A percentile compares a stretch with the other conserved stretches of the same genome.
Conservation (phyloP, 2,113 vertebrate species). For the Perca flavescens region DNA sequence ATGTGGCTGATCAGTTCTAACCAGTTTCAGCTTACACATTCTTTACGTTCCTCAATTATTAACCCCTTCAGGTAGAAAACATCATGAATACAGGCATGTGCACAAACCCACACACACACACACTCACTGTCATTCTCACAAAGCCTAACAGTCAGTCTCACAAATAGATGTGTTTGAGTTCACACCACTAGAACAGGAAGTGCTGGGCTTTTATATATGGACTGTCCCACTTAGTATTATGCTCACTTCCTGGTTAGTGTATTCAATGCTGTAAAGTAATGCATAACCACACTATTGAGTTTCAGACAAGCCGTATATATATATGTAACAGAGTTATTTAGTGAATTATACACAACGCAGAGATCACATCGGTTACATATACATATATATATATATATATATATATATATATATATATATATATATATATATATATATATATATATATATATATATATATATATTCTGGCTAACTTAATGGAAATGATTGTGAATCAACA, state of each 20-base stretch:
- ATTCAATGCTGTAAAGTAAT: slow-evolving; percentile 24
- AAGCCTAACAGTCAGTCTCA: slow-evolving; percentile 14
- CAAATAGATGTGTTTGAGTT: slow-evolving; percentile 49
- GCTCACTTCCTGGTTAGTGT: slow-evolving; percentile 52
- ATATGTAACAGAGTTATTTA: too few species aligned
- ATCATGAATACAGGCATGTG: neutral
- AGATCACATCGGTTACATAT: too few species aligned
- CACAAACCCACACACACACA: neutral
- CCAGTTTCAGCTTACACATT: slow-evolving; percentile 64
- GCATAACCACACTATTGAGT: slow-evolving; percentile 18
- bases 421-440: too few species aligned
- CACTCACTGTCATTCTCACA: slow-evolving; percentile 3
- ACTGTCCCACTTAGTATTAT: slow-evolving; percentile 45
- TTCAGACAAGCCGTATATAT: slow-evolving; percentile 14
- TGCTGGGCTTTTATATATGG: slow-evolving; percentile 28
- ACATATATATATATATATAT: too few species aligned
- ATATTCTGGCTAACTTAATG: neutral
- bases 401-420: too few species aligned
- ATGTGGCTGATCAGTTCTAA: slow-evolving; percentile 54
- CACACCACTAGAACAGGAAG: slow-evolving; percentile 51
- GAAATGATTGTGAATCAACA: slow-evolving; percentile 17
- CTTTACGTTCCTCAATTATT: slow-evolving; percentile 55
- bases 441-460: too few species aligned
- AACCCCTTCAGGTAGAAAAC: slow-evolving; percentile 43
- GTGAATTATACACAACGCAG: too few species aligned